A percentile compares a stretch with the other conserved stretches of the same genome.
Evolutionary conservation across 2,113 vertebrate genomes (phyloP).

Genomic region (Brevimyrus niger): DNA sequence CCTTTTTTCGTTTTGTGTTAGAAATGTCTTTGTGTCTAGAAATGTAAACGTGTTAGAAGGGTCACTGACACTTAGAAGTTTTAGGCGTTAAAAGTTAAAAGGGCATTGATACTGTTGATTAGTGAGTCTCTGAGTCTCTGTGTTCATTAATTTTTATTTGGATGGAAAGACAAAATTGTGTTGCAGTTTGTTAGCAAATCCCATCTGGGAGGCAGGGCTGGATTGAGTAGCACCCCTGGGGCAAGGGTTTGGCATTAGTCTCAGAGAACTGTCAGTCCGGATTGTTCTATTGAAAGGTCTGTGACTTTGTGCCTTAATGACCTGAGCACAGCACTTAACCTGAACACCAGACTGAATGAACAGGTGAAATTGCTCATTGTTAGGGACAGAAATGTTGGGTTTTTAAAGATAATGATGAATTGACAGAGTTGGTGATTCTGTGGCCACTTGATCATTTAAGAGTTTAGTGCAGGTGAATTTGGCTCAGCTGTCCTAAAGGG

Average conservation of each 20-base stretch:
- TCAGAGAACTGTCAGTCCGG: background rate
- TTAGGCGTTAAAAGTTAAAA: background rate
- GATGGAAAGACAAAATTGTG: background rate
- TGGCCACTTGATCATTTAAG: background rate
- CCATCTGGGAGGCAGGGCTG: background rate
- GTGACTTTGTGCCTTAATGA: background rate
- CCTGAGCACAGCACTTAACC: background rate
- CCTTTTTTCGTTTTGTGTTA: background rate
- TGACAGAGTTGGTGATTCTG: background rate
- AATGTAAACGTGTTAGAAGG: too few relatives aligned
- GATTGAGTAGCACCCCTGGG: background rate
- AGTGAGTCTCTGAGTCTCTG: background rate
- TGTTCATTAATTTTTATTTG: background rate
- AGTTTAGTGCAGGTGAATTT: background rate
- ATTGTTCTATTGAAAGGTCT: background rate
- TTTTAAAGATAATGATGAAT: background rate
- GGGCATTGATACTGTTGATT: background rate
- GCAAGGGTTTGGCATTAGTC: background rate
- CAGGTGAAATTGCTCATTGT: background rate
- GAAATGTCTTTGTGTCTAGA: too few relatives aligned
- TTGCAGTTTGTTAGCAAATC: background rate
- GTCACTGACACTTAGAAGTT: background rate
- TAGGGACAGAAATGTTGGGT: background rate
- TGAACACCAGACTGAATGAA: background rate
- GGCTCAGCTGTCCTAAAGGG: background rate